Base-by-base conservation (phyloP, 2,113 vertebrate species). In the Desmodus rotundus region DNA sequence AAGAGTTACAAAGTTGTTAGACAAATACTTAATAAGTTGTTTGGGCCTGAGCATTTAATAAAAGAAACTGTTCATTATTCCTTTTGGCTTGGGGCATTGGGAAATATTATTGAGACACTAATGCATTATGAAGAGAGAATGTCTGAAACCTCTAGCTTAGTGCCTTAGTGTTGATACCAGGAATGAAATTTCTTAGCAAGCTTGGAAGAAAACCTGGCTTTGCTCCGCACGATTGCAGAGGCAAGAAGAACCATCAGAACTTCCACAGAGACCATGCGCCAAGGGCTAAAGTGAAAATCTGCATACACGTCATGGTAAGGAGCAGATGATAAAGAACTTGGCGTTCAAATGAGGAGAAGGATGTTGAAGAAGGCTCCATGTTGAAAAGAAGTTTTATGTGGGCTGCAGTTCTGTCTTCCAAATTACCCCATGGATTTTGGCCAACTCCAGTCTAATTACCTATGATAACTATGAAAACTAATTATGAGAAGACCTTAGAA, bases 401-500 rank as follows among this genome's bases (percentile, higher is more conserved):
- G 61, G 74, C 72, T n/a, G 6, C 19, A 65, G 43, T 70, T 43
- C 31, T 74, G 4, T 63, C 58, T 87, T 82, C 67, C 78, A 83
- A 78, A 77, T 94, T 63, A 96, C 61, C 43, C 54, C 67, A 26
- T 24, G 67, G 52, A 88, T 81, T 61, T 67, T 58, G 67, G 54
- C 95, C 87, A 91, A 78, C 22, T 89, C 76, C 14, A 41, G 24
- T 47, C 81, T 92, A 93, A 94, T 89, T 94, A 91, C 54, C 52
- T 91, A 31, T 88, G 65, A 93, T 50, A 91, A 95, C 92, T 91
- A 47, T 67, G 41, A 77, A 95, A 92, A 84, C 76, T 90, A 95
- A 92, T 87, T 84, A 90, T 45, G 38, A 80, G 56, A 65, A 90
- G 45, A 80, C 70, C 50, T 88, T 56, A 91, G 56, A 93, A 74